A percentile compares a stretch with the other conserved stretches of the same genome.
These are phyloP conservation scores for Eulithis testata DNA, from an alignment of 2,888 invertebrate species.

Conservation along the genomic window DNA sequence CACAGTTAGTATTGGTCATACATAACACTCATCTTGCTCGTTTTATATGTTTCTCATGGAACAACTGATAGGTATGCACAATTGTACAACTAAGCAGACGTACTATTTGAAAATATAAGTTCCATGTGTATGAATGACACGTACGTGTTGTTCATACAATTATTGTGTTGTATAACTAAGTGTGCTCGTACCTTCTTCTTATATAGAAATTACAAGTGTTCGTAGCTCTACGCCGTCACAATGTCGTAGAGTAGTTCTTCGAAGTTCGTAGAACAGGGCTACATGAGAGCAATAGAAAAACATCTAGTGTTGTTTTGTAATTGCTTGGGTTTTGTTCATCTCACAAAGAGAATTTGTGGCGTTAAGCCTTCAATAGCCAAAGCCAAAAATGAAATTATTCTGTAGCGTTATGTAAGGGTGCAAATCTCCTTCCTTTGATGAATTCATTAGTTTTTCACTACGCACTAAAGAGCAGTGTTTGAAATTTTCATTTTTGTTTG, in stretches of 20 bases:
- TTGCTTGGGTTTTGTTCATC: not conserved
- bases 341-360: slow-evolving; percentile 3
- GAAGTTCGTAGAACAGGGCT: slow-evolving; percentile 1
- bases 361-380: not conserved
- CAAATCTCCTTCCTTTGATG: slow-evolving; percentile 14
- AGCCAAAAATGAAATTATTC: slow-evolving; percentile 6
- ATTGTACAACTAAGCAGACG: too few species aligned
- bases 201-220: not conserved
- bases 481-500: not conserved
- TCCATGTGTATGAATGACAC: too few species aligned
- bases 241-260: not conserved
- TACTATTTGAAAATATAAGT: too few species aligned
- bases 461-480: not conserved
- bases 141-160: too few species aligned
- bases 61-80: too few species aligned
- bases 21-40: too few species aligned
- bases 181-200: too few species aligned
- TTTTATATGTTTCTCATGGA: too few species aligned
- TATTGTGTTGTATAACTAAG: too few species aligned
- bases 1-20: too few species aligned
- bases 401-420: slow-evolving; percentile 3
- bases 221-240: not conserved
- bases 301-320: not conserved
- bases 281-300: not conserved
- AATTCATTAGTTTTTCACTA: not conserved